These are phyloP conservation scores for Lagodon rhomboides DNA, from an alignment of 2,797 vertebrate species.

Conservation along the genomic window DNA sequence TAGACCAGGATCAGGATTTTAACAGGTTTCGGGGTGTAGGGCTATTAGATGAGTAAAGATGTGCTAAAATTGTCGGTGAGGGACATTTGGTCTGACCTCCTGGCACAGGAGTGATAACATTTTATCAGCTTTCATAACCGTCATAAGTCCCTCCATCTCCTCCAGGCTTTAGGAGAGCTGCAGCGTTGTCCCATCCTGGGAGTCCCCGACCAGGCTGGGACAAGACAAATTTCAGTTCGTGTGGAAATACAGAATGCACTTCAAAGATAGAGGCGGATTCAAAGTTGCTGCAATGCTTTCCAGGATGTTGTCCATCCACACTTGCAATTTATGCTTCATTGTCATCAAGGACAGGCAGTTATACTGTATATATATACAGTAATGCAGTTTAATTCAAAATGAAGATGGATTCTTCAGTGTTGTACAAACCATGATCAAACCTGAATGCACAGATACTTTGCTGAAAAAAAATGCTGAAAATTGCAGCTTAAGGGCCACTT, in stretches of 20 bases:
- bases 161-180: conserved; percentile 5
- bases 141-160: conserved; percentile 1
- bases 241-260: background rate
- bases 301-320: background rate
- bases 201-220: background rate
- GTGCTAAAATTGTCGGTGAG: background rate
- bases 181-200: background rate
- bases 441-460: background rate
- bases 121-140: background rate
- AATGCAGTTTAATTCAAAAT: no score
- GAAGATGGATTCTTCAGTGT: no score
- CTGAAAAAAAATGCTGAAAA: background rate
- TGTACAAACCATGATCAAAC: background rate
- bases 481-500: background rate
- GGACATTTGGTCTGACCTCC: background rate
- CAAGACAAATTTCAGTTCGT: background rate
- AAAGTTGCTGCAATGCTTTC: background rate
- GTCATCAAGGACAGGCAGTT: background rate
- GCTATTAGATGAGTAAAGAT: background rate
- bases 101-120: background rate
- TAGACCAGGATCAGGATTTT: background rate
- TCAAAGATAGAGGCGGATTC: background rate
- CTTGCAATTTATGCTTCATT: background rate
- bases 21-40: background rate
- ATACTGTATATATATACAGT: no score